Percentiles rank a stretch among this genome's conserved stretches.
Conservation (phyloP, 2,113 vertebrate genomes). For the Hypomesus transpacificus region DNA sequence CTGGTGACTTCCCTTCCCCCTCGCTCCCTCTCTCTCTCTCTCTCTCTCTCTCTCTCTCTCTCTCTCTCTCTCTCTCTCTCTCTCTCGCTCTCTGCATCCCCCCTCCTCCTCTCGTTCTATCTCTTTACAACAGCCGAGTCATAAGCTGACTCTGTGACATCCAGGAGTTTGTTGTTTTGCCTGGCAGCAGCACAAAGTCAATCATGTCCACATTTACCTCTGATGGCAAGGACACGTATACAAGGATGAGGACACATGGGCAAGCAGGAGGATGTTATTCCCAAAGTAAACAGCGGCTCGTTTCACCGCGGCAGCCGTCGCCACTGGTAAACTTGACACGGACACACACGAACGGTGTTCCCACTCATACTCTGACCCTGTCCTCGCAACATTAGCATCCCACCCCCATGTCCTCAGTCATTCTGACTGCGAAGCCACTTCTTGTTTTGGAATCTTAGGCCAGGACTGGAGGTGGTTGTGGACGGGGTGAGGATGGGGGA, state of each 20-base stretch:
- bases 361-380: too few relatives aligned
- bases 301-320: not conserved
- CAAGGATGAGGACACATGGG: slow-evolving; percentile 19
- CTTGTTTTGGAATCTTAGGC: not conserved
- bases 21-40: slow-evolving; percentile 10
- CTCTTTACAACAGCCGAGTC: slow-evolving; percentile 45
- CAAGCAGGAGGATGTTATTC: slow-evolving; percentile 25
- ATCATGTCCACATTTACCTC: slow-evolving; percentile 53
- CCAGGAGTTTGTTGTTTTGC: slow-evolving; percentile 56
- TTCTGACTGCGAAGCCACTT: not conserved
- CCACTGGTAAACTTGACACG: too few relatives aligned
- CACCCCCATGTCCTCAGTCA: not conserved
- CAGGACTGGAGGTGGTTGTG: not conserved
- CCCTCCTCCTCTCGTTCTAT: slow-evolving; percentile 3
- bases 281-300: slow-evolving; percentile 31
- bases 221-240: slow-evolving; percentile 6
- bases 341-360: too few relatives aligned
- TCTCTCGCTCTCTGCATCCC: too few relatives aligned
- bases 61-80: slow-evolving; percentile 19
- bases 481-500: not conserved
- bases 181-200: slow-evolving; percentile 63
- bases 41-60: slow-evolving; percentile 12
- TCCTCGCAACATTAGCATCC: not conserved
- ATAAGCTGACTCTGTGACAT: slow-evolving; percentile 54
- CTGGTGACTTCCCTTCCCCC: slow-evolving; percentile 38